A percentile compares a stretch with the other conserved stretches of the same genome.
Evolutionary conservation across 2,888 invertebrate species (phyloP).

Genomic region (Terebella lapidaria): DNA sequence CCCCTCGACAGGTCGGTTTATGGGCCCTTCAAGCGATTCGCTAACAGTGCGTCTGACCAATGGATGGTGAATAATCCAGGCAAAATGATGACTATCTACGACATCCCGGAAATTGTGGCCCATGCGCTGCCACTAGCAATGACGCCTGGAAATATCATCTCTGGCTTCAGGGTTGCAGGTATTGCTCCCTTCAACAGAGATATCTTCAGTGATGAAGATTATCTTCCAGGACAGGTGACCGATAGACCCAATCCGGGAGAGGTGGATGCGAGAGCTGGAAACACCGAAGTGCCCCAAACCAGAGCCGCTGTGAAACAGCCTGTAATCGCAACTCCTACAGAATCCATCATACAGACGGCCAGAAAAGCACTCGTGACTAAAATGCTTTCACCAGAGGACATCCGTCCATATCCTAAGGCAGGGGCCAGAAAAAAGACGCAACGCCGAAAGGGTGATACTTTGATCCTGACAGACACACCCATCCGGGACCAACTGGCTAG

Average conservation of each 20-base stretch:
- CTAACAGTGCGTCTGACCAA: slow-evolving; percentile 32
- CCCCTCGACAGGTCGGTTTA: slow-evolving; percentile 50
- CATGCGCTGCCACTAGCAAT: slow-evolving; percentile 40
- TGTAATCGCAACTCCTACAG: too few relatives aligned
- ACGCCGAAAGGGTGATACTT: too few relatives aligned
- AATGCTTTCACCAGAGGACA: too few relatives aligned
- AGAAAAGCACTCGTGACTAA: too few relatives aligned
- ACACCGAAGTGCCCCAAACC: too few relatives aligned
- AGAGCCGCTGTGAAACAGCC: too few relatives aligned
- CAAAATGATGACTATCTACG: slow-evolving; percentile 49
- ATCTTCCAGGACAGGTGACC: background rate
- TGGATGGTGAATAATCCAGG: slow-evolving; percentile 47
- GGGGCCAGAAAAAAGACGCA: too few relatives aligned
- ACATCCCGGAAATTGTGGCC: slow-evolving; percentile 45
- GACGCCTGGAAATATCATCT: slow-evolving; percentile 34
- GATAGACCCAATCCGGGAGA: background rate
- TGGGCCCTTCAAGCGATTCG: slow-evolving; percentile 47
- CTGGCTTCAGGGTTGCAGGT: background rate
- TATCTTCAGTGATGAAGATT: background rate
- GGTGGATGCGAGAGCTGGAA: too few relatives aligned
- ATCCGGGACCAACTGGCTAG: too few relatives aligned
- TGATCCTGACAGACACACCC: too few relatives aligned
- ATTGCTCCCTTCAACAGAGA: background rate
- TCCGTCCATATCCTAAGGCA: too few relatives aligned
- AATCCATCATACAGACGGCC: too few relatives aligned